Evolutionary conservation across 2,797 vertebrate species (phyloP).

Genomic region (Mallotus villosus): DNA sequence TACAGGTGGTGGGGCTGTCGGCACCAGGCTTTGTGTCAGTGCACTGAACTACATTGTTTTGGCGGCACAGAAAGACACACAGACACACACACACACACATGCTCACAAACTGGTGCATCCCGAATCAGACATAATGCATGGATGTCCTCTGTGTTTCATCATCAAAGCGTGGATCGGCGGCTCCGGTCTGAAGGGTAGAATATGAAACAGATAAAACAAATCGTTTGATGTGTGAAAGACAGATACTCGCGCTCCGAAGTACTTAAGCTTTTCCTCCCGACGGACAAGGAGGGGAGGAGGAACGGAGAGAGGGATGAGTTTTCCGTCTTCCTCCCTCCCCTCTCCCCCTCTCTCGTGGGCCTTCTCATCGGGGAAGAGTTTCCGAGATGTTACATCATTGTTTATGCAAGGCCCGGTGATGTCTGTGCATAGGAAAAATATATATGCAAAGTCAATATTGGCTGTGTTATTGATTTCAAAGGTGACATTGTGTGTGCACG

Average conservation of each 20-base stretch:
- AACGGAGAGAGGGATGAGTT: constrained; percentile 31
- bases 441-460: constrained; percentile 75
- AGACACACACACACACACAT: constrained; percentile 32
- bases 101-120: constrained; percentile 58
- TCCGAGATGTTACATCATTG: constrained; percentile 76
- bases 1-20: constrained; percentile 47
- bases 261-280: constrained; percentile 80
- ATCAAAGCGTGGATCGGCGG: constrained; percentile 79
- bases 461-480: constrained; percentile 60
- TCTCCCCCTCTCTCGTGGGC: not conserved
- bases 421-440: constrained; percentile 54
- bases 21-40: constrained; percentile 39
- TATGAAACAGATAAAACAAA: constrained; percentile 84
- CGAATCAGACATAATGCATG: constrained; percentile 73
- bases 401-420: constrained; percentile 70
- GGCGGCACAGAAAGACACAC: constrained; percentile 14
- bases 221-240: constrained; percentile 86
- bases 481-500: constrained; percentile 19
- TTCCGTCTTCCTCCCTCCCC: constrained; percentile 52
- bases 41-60: constrained; percentile 54
- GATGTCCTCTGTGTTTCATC: constrained; percentile 83
- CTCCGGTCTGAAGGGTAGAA: constrained; percentile 77
- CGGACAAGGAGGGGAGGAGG: constrained; percentile 64
- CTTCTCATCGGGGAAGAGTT: constrained; percentile 61
- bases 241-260: constrained; percentile 80